Evolutionary conservation across 2,113 vertebrate genomes (phyloP).

Genomic region (Rana temporaria): DNA sequence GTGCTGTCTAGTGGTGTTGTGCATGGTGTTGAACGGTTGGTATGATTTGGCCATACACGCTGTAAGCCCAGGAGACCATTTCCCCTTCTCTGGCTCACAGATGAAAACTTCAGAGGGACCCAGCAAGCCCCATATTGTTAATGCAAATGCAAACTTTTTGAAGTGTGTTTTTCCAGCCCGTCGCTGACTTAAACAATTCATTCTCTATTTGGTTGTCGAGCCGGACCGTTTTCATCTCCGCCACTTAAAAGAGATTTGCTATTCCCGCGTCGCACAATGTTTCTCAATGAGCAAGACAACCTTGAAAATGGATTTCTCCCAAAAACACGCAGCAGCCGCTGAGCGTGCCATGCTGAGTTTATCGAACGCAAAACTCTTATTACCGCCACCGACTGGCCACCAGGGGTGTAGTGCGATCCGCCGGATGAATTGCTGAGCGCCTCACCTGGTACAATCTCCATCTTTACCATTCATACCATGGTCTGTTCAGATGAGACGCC

Average conservation of each 20-base stretch:
- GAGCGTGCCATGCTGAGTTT: background rate
- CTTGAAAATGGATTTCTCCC: slow-evolving; percentile 30
- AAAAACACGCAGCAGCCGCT: background rate
- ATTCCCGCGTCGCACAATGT: slow-evolving; percentile 2
- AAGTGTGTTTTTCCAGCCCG: slow-evolving; percentile 29
- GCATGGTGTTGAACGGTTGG: background rate
- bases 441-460: background rate
- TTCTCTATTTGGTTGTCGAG: background rate
- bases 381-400: background rate
- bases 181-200: slow-evolving; percentile 31
- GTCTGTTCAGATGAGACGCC: too few relatives aligned
- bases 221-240: slow-evolving; percentile 5
- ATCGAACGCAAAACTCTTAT: background rate
- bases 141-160: slow-evolving; percentile 31
- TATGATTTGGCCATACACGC: background rate
- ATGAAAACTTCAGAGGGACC: slow-evolving; percentile 8
- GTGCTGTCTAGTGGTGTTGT: too few relatives aligned
- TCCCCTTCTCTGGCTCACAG: background rate
- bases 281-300: slow-evolving; percentile 36
- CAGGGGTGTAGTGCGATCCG: background rate
- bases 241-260: slow-evolving; percentile 4
- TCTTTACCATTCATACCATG: too few relatives aligned
- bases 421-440: background rate
- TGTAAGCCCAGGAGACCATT: slow-evolving; percentile 1
- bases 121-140: background rate